These are phyloP conservation scores for Charanyca ferruginea DNA, from an alignment of 2,888 invertebrate species.

Conservation along the genomic window DNA sequence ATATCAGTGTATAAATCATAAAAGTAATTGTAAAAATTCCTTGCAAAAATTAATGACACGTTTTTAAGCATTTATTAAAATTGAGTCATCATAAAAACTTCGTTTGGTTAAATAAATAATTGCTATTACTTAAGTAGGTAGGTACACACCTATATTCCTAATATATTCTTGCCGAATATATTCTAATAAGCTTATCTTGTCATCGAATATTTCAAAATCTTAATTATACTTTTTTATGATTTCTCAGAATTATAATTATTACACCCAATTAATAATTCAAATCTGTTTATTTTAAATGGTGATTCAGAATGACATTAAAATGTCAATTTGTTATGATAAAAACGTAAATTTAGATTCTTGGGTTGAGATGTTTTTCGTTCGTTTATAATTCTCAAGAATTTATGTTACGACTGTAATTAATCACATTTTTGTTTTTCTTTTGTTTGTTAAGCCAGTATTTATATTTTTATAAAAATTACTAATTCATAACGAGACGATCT, in stretches of 20 bases:
- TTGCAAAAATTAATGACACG: conserved; percentile 19
- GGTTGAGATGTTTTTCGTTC: conserved; percentile 36
- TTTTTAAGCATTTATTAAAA: conserved; percentile 30
- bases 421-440: conserved; percentile 24
- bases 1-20: conserved; percentile 24
- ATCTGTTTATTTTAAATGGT: conserved; percentile 58
- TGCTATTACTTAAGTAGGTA: conserved; percentile 42
- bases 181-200: conserved; percentile 58
- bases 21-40: conserved; percentile 39
- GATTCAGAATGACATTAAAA: conserved; percentile 63
- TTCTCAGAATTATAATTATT: conserved; percentile 60
- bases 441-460: background rate
- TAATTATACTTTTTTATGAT: conserved; percentile 56
- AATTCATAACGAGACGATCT: conserved; percentile 4
- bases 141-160: conserved; percentile 16
- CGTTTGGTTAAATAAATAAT: conserved; percentile 51
- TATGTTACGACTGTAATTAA: conserved; percentile 47
- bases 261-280: conserved; percentile 63
- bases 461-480: background rate
- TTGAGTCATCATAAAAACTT: conserved; percentile 44
- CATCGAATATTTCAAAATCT: conserved; percentile 58
- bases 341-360: conserved; percentile 44
- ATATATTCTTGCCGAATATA: conserved; percentile 53
- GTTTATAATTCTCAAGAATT: conserved; percentile 47
- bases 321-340: conserved; percentile 61